Evolutionary conservation across 2,888 invertebrate species (phyloP).

Genomic region (Xestia ashworthii): DNA sequence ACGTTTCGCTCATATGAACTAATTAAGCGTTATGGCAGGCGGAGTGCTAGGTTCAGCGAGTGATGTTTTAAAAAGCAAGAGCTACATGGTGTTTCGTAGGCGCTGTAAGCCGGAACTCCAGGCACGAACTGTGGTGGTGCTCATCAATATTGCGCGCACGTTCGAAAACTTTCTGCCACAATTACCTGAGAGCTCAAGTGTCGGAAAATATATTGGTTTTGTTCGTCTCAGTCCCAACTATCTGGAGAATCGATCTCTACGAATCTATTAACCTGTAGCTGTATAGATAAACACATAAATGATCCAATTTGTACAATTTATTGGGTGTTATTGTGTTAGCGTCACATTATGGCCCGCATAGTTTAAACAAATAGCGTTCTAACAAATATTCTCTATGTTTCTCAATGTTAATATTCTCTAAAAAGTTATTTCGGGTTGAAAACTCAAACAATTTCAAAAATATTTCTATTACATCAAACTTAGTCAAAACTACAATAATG

Average conservation of each 20-base stretch:
- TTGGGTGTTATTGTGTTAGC: not conserved
- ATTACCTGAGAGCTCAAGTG: conserved; percentile 91
- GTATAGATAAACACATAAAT: conserved; percentile 46
- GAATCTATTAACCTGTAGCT: conserved; percentile 70
- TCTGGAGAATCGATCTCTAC: conserved; percentile 80
- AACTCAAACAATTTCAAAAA: conserved; percentile 7
- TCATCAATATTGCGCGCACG: conserved; percentile 89
- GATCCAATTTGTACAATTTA: conserved; percentile 22
- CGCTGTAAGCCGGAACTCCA: conserved; percentile 63
- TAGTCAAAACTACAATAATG: conserved; percentile 12
- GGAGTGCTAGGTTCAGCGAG: conserved; percentile 32
- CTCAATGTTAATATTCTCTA: conserved; percentile 1
- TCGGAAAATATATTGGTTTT: conserved; percentile 90
- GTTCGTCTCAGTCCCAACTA: conserved; percentile 82
- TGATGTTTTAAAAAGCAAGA: conserved; percentile 55
- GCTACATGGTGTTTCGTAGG: conserved; percentile 48
- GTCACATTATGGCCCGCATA: not conserved
- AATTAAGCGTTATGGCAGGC: conserved; percentile 48
- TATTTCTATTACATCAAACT: not conserved
- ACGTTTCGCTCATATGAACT: conserved; percentile 48
- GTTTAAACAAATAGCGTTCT: not conserved
- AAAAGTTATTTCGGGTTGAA: conserved; percentile 23
- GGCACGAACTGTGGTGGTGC: conserved; percentile 71
- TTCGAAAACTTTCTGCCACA: conserved; percentile 90
- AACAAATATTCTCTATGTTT: not conserved